Percentiles rank a stretch among this genome's conserved stretches.
These are phyloP conservation scores for Brachyptera putata DNA, from an alignment of 2,888 invertebrate genomes.

Conservation along the genomic window DNA sequence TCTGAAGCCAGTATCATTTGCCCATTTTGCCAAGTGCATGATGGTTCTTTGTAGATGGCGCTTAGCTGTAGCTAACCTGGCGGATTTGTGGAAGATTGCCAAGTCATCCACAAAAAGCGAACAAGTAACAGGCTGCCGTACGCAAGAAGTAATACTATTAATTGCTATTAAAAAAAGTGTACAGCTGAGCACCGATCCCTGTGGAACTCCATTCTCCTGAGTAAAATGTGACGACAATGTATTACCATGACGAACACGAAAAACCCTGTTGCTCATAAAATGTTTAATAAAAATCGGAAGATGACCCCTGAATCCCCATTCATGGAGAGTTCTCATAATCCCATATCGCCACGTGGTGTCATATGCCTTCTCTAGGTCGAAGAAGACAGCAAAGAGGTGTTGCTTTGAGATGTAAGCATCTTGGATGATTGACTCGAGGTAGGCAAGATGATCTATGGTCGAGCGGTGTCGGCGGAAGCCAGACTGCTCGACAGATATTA, in stretches of 20 bases:
- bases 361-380: constrained; percentile 31
- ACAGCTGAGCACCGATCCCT: constrained; percentile 23
- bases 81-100: constrained; percentile 7
- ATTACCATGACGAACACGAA: constrained; percentile 2
- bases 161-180: constrained; percentile 24
- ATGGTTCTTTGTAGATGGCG: constrained; percentile 1
- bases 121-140: not conserved
- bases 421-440: constrained; percentile 32
- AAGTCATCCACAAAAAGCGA: constrained; percentile 23
- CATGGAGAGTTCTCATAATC: constrained; percentile 24
- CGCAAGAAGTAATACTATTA: constrained; percentile 3
- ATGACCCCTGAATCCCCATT: constrained; percentile 30
- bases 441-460: constrained; percentile 14
- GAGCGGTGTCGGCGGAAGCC: constrained; percentile 7
- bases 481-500: constrained; percentile 29
- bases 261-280: constrained; percentile 19
- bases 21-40: constrained; percentile 7
- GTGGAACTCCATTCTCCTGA: constrained; percentile 23
- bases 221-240: constrained; percentile 3
- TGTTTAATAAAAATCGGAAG: constrained; percentile 27
- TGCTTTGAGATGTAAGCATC: constrained; percentile 32
- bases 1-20: constrained; percentile 12
- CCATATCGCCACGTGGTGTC: constrained; percentile 32
- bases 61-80: not conserved
- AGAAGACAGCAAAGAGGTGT: constrained; percentile 34